Base-by-base conservation (phyloP, 2,113 vertebrate genomes). In the Otolemur garnettii region DNA sequence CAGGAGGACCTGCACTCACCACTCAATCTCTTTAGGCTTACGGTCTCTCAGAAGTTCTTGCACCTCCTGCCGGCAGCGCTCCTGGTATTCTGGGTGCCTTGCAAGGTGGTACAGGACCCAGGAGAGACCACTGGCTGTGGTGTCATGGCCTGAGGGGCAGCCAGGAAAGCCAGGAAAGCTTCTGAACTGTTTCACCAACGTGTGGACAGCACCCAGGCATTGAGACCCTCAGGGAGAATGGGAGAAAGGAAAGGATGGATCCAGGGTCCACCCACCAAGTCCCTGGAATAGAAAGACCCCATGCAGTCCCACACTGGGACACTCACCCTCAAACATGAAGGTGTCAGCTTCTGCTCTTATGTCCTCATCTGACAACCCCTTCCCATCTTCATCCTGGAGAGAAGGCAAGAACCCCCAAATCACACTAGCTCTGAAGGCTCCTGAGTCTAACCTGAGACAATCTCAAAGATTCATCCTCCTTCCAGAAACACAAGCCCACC, bases 301-400 rank as follows among this genome's bases (percentile, higher is more conserved):
- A 42, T 26, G 7, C 4, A 24, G 4, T n/a, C 57, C 69, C 45
- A 55, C 59, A n/a, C 53, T 18, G 75, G 15, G 19, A 28, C 26
- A 2, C 96, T 98, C 94, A 99, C 99, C 99, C 96, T 97, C 99
- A 26, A 99, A 99, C 99, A 99, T 99, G 97, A 99, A 99, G 33
- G 99, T 99, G 93, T 99, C 98, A 0, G 98, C 99, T 59, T 99
- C 99, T 0, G 98, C 99, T 62, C 98, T 91, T 7, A 99, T 98
- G 79, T 99, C 99, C 83, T 99, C 98, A 0, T 99, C 98, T 0
- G 99, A 98, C 1, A 99, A 90, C 7, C 98, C 95, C 0, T 96
- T 97, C 79, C 98, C 99, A 0, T 99, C 98, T 93, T 99, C 98
- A 57, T 99, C 99, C 99, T 99, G 97, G 5, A 53, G 33, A 94